These are phyloP conservation scores for Otolemur crassicaudatus DNA, from an alignment of 2,797 vertebrate genomes.

Conservation along the genomic window DNA sequence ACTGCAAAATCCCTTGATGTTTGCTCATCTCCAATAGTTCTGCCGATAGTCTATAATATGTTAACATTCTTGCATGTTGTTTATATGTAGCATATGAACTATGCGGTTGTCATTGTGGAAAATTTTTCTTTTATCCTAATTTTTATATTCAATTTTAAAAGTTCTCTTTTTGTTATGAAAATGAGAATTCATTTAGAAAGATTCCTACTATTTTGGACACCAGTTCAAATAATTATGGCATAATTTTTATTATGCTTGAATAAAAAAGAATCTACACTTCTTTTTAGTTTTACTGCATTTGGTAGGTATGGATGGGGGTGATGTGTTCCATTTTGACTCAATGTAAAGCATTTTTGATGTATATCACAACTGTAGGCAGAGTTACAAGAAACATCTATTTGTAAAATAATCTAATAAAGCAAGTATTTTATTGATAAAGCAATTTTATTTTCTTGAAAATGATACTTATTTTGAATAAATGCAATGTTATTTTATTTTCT, in stretches of 20 bases:
- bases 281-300: slow-evolving; percentile 24
- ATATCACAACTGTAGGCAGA: slow-evolving; percentile 62
- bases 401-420: slow-evolving; percentile 63
- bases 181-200: neutral
- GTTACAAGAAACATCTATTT: slow-evolving; percentile 24
- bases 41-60: neutral
- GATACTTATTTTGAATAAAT: slow-evolving; percentile 35
- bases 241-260: neutral
- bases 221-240: neutral
- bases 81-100: neutral
- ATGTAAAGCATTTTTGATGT: neutral
- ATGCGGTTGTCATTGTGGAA: neutral
- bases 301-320: neutral
- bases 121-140: neutral
- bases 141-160: slow-evolving; percentile 3
- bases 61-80: neutral
- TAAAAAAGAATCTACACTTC: neutral
- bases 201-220: neutral
- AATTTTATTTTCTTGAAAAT: slow-evolving; percentile 68
- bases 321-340: slow-evolving; percentile 5
- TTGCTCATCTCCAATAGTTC: neutral
- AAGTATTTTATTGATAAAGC: slow-evolving; percentile 44
- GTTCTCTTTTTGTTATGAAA: neutral
- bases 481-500: neutral
- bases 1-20: neutral